Evolutionary conservation across 2,797 vertebrate genomes (phyloP), one percentile per base, ranked within the genome.

Genomic region (Smutsia gigantea): DNA sequence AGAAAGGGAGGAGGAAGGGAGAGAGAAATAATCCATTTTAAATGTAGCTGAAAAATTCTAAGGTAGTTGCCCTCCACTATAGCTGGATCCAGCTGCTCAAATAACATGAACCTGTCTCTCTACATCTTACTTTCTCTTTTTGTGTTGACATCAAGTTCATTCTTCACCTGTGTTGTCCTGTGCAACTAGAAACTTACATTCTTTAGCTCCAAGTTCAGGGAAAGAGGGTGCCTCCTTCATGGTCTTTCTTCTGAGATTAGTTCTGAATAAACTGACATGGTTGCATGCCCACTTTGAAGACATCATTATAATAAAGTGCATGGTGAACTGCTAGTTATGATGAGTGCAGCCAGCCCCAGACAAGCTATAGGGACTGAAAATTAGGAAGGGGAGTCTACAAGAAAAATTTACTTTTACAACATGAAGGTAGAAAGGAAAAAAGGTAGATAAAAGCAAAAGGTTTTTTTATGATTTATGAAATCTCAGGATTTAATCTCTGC

Each of bases 401-500:
- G 68, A 7, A 55, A 93, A 85, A 53, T 85, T 25, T 68, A 8
- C 39, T 68, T 27, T 82, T 51, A 8, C 6, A 51, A 69, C 21
- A 71, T 39, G 17, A 53, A 96, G 46, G 13, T 1, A 81, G 31
- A 93, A 95, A 79, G 8, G 18, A 82, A 95, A 64, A 17, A 37
- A 82, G 29, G 23, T 25, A 63, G 49, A 61, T 92, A 64, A 59
- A 95, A 90, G 68, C n/a, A 90, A 27, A 7, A 85, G 39, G 82
- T 78, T 90, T 68, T 39, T 95, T 57, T 21, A 63, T 94, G 71
- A 75, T 75, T 95, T 68, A 29, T 91, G 2, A n/a, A 34, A 49
- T 90, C 57, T 90, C 51, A 34, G 17, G 7, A 64, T 82, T 90
- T 93, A 74, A 72, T 86, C 27, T 82, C 68, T 63, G 3, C 34